Evolutionary conservation across 2,797 vertebrate genomes (phyloP).

Genomic region (Pachyuromys duprasi): DNA sequence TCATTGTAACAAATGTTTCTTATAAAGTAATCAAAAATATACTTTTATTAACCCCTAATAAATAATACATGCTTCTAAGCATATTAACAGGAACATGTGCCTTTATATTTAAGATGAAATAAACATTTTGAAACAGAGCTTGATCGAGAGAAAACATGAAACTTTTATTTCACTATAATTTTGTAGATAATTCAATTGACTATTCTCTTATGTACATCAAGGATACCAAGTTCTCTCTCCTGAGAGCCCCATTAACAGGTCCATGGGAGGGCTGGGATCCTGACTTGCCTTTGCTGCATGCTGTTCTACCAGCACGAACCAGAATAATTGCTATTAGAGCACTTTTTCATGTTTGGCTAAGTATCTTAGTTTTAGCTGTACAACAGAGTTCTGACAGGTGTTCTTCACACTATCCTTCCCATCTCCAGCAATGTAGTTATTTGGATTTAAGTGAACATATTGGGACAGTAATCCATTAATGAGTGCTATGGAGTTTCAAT

Average conservation of each 20-base stretch:
- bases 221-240: not conserved
- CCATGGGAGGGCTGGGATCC: not conserved
- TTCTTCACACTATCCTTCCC: not conserved
- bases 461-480: not conserved
- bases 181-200: not conserved
- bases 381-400: not conserved
- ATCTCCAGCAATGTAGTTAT: not conserved
- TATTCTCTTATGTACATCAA: not conserved
- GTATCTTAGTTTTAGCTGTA: not conserved
- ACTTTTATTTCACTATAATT: slow-evolving; percentile 1
- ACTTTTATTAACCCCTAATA: not conserved
- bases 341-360: not conserved
- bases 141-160: not conserved
- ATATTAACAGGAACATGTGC: not conserved
- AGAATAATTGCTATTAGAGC: slow-evolving; percentile 19
- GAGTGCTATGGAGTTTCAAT: not conserved
- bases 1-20: not conserved
- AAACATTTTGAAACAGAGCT: not conserved
- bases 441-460: not conserved
- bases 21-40: not conserved
- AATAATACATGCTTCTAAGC: not conserved
- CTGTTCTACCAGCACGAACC: slow-evolving; percentile 36
- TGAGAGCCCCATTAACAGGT: not conserved
- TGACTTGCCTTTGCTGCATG: not conserved
- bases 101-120: not conserved